These are phyloP conservation scores for Buathra laborator DNA, from an alignment of 2,888 invertebrate species.

Conservation along the genomic window DNA sequence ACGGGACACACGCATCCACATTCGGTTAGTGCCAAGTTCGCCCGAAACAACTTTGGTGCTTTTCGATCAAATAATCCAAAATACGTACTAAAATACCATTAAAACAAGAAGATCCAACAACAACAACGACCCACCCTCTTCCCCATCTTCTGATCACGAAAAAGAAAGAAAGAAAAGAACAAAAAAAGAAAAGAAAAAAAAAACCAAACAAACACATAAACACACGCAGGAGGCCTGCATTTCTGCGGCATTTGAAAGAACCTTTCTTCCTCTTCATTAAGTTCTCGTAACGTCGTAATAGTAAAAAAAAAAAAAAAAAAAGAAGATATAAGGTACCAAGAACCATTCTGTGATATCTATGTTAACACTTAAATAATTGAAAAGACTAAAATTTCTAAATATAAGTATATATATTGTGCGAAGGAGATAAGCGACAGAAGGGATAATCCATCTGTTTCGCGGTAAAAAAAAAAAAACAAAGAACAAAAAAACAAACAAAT, in stretches of 20 bases:
- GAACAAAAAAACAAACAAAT: slow-evolving; percentile 76
- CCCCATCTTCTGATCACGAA: slow-evolving; percentile 53
- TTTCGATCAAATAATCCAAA: slow-evolving; percentile 69
- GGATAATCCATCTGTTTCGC: slow-evolving; percentile 72
- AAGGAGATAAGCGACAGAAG: slow-evolving; percentile 67
- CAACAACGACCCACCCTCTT: slow-evolving; percentile 59
- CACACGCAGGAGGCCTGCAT: slow-evolving; percentile 73
- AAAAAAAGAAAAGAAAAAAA: slow-evolving; percentile 37
- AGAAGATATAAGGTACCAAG: slow-evolving; percentile 85
- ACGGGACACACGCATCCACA: slow-evolving; percentile 70
- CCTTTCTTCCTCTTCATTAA: slow-evolving; percentile 83
- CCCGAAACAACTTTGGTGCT: slow-evolving; percentile 72
- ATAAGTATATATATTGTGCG: slow-evolving; percentile 84
- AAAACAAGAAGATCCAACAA: slow-evolving; percentile 31
- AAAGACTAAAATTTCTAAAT: slow-evolving; percentile 84
- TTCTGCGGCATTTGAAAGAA: slow-evolving; percentile 81
- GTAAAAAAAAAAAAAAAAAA: slow-evolving; percentile 75
- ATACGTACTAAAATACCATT: slow-evolving; percentile 63
- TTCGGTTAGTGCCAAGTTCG: slow-evolving; percentile 71
- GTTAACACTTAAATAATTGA: slow-evolving; percentile 86
- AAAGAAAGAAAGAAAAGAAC: slow-evolving; percentile 33
- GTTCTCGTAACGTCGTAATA: slow-evolving; percentile 83
- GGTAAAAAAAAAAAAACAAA: slow-evolving; percentile 74
- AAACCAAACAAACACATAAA: slow-evolving; percentile 66
- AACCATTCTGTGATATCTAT: slow-evolving; percentile 89